These are phyloP conservation scores for Drosophila leonis DNA, from an alignment of 2,888 invertebrate genomes.

Conservation along the genomic window DNA sequence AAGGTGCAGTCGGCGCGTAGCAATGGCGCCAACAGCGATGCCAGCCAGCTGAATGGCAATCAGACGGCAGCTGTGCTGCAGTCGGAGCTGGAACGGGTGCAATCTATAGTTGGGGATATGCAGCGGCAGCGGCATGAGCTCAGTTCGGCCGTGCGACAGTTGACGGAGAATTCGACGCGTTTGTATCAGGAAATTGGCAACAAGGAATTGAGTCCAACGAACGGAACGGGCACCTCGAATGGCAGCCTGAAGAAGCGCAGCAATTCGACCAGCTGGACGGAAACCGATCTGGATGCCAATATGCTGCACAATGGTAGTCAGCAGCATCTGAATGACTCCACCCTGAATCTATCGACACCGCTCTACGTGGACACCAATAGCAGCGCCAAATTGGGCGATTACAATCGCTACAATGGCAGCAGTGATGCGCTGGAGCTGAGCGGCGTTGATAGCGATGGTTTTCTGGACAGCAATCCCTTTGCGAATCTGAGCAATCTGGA, in stretches of 20 bases:
- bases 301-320: conserved; percentile 89
- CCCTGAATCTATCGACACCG: conserved; percentile 86
- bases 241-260: conserved; percentile 87
- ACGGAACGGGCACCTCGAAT: conserved; percentile 57
- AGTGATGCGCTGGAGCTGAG: conserved; percentile 84
- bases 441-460: conserved; percentile 85
- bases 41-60: conserved; percentile 83
- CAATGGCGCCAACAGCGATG: conserved; percentile 85
- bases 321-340: conserved; percentile 87
- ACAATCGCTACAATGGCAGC: conserved; percentile 83
- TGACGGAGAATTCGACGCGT: conserved; percentile 92
- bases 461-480: conserved; percentile 83
- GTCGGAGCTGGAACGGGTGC: conserved; percentile 93
- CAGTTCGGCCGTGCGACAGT: conserved; percentile 93
- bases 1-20: conserved; percentile 90
- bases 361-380: conserved; percentile 89
- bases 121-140: conserved; percentile 94
- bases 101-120: conserved; percentile 93
- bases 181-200: conserved; percentile 88
- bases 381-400: conserved; percentile 80
- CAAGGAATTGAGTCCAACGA: conserved; percentile 71
- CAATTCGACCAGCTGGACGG: conserved; percentile 91
- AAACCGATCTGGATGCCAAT: conserved; percentile 94
- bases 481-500: conserved; percentile 90
- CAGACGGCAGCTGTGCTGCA: conserved; percentile 89